Percentiles rank a stretch among this genome's conserved stretches.
Evolutionary conservation across 1,140 invertebrate species (phyloP).

Genomic region (Drosophila persimilis): DNA sequence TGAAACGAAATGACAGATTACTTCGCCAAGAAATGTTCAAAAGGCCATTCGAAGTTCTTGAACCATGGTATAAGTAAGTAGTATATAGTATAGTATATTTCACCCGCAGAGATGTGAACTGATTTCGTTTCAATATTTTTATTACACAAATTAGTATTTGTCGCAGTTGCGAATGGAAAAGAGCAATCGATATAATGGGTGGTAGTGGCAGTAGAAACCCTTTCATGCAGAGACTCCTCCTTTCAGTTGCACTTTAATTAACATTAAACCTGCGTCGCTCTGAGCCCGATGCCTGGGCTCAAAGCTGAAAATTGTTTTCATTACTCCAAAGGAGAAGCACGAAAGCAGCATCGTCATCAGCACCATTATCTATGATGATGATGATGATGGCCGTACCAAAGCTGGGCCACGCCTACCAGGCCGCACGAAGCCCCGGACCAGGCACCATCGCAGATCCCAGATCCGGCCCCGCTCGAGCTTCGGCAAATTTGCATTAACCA

Average conservation of each 20-base stretch:
- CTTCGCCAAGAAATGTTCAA: too few relatives aligned
- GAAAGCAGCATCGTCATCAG: conserved; percentile 3
- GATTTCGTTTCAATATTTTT: conserved; percentile 36
- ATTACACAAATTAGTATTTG: conserved; percentile 34
- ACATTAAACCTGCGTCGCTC: conserved; percentile 53
- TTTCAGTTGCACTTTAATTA: conserved; percentile 58
- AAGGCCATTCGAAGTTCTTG: too few relatives aligned
- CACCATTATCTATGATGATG: conserved; percentile 27
- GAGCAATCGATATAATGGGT: conserved; percentile 19
- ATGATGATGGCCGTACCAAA: neutral
- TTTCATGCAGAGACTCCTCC: conserved; percentile 1
- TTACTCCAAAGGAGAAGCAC: conserved; percentile 34
- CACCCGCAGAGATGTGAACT: conserved; percentile 8
- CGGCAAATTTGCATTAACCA: conserved; percentile 67
- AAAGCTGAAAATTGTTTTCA: conserved; percentile 64
- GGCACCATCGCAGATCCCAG: neutral
- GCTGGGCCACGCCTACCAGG: conserved; percentile 3
- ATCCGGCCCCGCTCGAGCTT: neutral
- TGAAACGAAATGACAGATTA: too few relatives aligned
- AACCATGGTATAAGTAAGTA: neutral
- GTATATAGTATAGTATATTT: neutral
- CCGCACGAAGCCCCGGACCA: neutral
- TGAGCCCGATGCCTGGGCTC: neutral
- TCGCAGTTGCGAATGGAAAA: conserved; percentile 11
- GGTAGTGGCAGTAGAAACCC: conserved; percentile 2